These are phyloP conservation scores for Gymnorhina tibicen DNA, from an alignment of 2,113 vertebrate genomes.

Conservation along the genomic window DNA sequence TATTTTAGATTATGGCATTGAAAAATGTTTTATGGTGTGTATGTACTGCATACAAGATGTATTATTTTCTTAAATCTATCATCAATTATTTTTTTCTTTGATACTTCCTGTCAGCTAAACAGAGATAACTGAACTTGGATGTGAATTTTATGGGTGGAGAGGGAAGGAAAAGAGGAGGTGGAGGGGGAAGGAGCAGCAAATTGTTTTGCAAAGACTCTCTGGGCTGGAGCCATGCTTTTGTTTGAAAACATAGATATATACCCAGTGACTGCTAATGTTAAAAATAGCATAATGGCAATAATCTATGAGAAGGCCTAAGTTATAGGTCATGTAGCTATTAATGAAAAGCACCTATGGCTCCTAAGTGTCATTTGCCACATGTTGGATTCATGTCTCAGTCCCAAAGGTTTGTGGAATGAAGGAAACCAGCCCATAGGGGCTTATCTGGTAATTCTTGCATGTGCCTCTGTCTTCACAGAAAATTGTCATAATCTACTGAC, in stretches of 20 bases:
- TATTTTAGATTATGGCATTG: neutral
- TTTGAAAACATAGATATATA: neutral
- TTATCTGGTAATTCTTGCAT: neutral
- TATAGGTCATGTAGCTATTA: neutral
- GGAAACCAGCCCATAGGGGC: neutral
- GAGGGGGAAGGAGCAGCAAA: constrained; percentile 9
- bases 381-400: neutral
- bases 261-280: neutral
- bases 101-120: neutral
- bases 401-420: neutral
- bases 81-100: neutral
- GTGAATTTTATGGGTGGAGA: constrained; percentile 20
- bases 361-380: neutral
- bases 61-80: neutral
- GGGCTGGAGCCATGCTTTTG: constrained; percentile 27
- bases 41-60: neutral
- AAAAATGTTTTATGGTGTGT: neutral
- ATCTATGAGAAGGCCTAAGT: neutral
- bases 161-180: constrained; percentile 43
- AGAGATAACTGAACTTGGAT: constrained; percentile 11
- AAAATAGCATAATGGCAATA: neutral
- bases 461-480: neutral
- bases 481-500: neutral
- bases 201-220: constrained; percentile 11
- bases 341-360: neutral